Conservation (phyloP, 2,113 vertebrate species). For the Eleginops maclovinus region DNA sequence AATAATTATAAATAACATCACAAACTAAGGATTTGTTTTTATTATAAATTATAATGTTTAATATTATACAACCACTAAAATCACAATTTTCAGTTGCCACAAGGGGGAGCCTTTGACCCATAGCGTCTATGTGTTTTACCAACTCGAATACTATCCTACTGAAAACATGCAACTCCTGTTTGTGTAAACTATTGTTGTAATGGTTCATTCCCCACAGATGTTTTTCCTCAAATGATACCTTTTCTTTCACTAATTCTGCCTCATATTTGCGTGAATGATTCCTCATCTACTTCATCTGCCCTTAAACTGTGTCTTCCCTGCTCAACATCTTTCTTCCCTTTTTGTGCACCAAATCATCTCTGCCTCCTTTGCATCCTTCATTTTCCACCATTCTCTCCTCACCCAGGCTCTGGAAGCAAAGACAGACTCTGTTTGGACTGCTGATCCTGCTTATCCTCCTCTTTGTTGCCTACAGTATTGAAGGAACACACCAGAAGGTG, state of each 20-base stretch:
- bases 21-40: not conserved
- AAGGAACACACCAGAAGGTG: conserved; percentile 93
- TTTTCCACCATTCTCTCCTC: conserved; percentile 31
- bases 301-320: not conserved
- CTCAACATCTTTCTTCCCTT: not conserved
- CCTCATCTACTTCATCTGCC: conserved; percentile 9
- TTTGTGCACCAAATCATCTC: not conserved
- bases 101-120: not conserved
- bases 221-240: not conserved
- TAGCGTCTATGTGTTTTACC: not conserved
- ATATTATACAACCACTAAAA: not conserved
- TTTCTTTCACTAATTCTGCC: conserved; percentile 15
- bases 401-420: conserved; percentile 88
- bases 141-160: not conserved
- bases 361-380: not conserved
- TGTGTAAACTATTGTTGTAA: not conserved
- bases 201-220: conserved; percentile 30
- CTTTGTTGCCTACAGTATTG: conserved; percentile 85
- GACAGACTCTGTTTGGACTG: conserved; percentile 82
- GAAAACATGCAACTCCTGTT: not conserved
- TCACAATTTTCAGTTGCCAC: not conserved
- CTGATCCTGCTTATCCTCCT: conserved; percentile 84
- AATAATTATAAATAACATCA: not conserved
- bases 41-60: not conserved
- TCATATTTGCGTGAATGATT: conserved; percentile 1